Percentiles rank a stretch among this genome's conserved stretches.
Evolutionary conservation across 2,113 vertebrate genomes (phyloP).

Genomic region (Aleadryas rufinucha): DNA sequence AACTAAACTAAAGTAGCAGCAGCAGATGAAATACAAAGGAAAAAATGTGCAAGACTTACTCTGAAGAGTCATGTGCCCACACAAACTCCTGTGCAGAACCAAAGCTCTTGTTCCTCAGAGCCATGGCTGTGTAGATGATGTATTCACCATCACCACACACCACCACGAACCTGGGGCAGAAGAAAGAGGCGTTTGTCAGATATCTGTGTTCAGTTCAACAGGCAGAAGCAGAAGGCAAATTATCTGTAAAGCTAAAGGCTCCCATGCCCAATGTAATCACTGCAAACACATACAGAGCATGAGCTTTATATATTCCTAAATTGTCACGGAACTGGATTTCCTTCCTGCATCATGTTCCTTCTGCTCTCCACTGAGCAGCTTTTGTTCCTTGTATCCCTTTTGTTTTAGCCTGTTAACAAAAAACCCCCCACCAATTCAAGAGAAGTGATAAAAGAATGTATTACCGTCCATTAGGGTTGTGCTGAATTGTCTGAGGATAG

Average conservation of each 20-base stretch:
- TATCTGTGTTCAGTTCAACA: not conserved
- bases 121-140: slow-evolving; percentile 99
- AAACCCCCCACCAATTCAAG: not conserved
- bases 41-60: slow-evolving; percentile 78
- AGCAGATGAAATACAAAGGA: not conserved
- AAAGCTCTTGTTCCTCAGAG: slow-evolving; percentile 97
- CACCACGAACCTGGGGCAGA: slow-evolving; percentile 85
- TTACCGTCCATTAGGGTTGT: slow-evolving; percentile 97
- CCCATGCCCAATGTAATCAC: not conserved
- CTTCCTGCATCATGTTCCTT: not conserved
- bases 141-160: slow-evolving; percentile 98
- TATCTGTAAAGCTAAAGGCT: not conserved
- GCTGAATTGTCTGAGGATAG: slow-evolving; percentile 98
- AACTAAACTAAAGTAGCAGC: not conserved
- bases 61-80: slow-evolving; percentile 98
- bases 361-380: not conserved
- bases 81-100: slow-evolving; percentile 98
- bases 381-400: not conserved
- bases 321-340: not conserved
- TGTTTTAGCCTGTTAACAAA: not conserved
- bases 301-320: not conserved
- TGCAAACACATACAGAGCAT: not conserved
- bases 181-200: not conserved
- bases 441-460: not conserved
- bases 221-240: not conserved